These are phyloP conservation scores for Euzetes globulus DNA, from an alignment of 2,888 invertebrate genomes.

Conservation along the genomic window DNA sequence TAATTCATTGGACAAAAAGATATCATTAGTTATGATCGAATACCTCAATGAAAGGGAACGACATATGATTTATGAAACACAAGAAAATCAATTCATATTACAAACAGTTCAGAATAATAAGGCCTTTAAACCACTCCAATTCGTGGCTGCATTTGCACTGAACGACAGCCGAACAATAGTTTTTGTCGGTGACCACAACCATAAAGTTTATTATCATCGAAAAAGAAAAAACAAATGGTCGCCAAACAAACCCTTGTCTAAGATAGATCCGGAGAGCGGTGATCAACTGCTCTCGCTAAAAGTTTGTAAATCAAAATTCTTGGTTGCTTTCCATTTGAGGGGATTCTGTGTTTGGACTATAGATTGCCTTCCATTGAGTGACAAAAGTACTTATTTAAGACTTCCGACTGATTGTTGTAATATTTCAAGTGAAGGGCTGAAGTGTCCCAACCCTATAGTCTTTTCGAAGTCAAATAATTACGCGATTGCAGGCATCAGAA, in stretches of 20 bases:
- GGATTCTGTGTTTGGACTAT: slow-evolving; percentile 64
- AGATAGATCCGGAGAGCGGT: background rate
- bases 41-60: background rate
- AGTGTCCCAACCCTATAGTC: slow-evolving; percentile 76
- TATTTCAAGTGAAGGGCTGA: slow-evolving; percentile 81
- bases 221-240: slow-evolving; percentile 51
- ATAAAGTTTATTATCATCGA: background rate
- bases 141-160: slow-evolving; percentile 56
- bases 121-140: slow-evolving; percentile 52
- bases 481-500: slow-evolving; percentile 89
- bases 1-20: background rate
- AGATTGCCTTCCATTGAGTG: slow-evolving; percentile 20
- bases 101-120: slow-evolving; percentile 54
- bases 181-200: background rate
- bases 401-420: slow-evolving; percentile 66
- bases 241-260: background rate
- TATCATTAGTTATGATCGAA: slow-evolving; percentile 29
- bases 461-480: slow-evolving; percentile 82
- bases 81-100: slow-evolving; percentile 55
- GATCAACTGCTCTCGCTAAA: slow-evolving; percentile 6
- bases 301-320: slow-evolving; percentile 14
- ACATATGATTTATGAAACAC: slow-evolving; percentile 17
- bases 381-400: slow-evolving; percentile 37
- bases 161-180: background rate
- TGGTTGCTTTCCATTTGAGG: slow-evolving; percentile 50